phyloP scores from a whole-genome alignment of 2,113 vertebrate species.

The Sitta europaea region DNA sequence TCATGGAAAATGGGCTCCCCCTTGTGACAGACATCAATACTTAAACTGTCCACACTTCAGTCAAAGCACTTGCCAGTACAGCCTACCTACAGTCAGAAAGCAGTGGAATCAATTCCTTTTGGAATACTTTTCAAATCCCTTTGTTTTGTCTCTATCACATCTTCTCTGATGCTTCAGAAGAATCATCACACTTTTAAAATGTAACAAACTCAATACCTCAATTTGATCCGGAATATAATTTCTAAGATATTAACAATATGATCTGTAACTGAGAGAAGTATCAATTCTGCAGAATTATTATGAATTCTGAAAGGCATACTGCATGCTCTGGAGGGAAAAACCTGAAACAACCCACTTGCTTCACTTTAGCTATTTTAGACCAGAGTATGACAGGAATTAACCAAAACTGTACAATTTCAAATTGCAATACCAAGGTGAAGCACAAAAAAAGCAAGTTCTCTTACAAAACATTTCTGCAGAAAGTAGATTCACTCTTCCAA shows the following conservation, averaged over 20 bases:
- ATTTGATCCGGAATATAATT: not conserved
- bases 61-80: not conserved
- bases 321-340: not conserved
- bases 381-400: not conserved
- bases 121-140: not conserved
- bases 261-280: not conserved
- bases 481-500: not conserved
- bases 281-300: not conserved
- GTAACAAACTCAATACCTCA: not conserved
- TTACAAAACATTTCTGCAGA: not conserved
- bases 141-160: not conserved
- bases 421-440: not conserved
- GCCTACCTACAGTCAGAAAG: not conserved
- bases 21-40: constrained; percentile 44
- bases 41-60: not conserved
- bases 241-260: not conserved
- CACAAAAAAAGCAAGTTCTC: not conserved
- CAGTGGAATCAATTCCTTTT: not conserved
- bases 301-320: not conserved
- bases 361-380: not conserved
- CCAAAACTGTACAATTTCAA: not conserved
- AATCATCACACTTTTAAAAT: not conserved
- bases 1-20: constrained; percentile 49
- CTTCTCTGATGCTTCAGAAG: not conserved
- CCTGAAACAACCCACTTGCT: not conserved